phyloP scores from a whole-genome alignment of 2,113 vertebrate species.

The Oriolus oriolus region DNA sequence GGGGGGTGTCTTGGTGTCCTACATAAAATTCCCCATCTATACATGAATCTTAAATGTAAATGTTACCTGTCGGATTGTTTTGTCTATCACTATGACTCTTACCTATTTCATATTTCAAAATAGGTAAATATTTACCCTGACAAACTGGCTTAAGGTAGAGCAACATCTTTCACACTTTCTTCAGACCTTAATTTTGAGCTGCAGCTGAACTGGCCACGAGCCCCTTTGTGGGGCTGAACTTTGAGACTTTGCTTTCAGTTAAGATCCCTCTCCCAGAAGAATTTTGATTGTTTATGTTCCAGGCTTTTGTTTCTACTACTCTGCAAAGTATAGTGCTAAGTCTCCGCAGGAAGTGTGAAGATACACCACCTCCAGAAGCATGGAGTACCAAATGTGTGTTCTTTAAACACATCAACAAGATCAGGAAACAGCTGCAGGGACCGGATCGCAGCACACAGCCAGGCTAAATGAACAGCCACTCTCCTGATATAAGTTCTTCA shows the following conservation, averaged over 20 bases:
- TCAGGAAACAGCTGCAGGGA: constrained; percentile 52
- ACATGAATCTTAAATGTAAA: background rate
- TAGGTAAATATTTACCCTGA: background rate
- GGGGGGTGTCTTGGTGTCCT: background rate
- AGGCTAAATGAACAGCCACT: constrained; percentile 56
- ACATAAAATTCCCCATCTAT: background rate
- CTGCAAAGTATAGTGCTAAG: constrained; percentile 25
- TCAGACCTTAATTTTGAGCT: background rate
- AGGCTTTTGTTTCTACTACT: constrained; percentile 62
- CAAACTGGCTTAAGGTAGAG: background rate
- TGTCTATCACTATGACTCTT: background rate
- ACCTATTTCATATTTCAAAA: background rate
- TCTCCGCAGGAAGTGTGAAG: constrained; percentile 50
- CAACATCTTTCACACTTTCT: background rate
- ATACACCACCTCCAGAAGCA: constrained; percentile 52
- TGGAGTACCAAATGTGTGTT: constrained; percentile 45
- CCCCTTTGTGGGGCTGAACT: background rate
- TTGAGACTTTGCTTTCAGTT: background rate
- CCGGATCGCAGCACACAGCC: background rate
- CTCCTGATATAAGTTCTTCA: constrained; percentile 11
- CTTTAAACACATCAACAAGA: constrained; percentile 49
- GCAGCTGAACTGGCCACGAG: background rate
- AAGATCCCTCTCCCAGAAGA: background rate
- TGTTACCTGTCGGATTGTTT: background rate
- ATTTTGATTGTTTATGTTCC: constrained; percentile 34